Conservation (phyloP, 2,797 vertebrate species). For the Tympanoctomys barrerae region DNA sequence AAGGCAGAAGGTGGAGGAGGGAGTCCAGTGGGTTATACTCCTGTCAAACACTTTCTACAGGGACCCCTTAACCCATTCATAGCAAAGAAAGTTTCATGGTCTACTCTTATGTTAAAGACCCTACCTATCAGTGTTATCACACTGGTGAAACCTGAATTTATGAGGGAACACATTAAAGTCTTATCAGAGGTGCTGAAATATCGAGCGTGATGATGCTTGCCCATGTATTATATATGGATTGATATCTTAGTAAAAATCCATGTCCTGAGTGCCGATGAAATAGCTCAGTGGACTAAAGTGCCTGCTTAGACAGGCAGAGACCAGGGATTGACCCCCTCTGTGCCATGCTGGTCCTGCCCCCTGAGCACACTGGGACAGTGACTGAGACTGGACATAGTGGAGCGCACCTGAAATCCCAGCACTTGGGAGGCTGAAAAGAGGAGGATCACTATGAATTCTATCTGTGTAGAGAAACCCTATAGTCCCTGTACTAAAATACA, state of each 20-base stretch:
- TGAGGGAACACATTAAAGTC: background rate
- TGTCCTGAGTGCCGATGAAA: background rate
- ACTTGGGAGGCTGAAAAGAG: too few relatives aligned
- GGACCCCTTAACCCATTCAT: background rate
- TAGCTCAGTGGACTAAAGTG: too few relatives aligned
- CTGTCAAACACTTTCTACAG: background rate
- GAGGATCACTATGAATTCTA: too few relatives aligned
- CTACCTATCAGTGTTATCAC: background rate
- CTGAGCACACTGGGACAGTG: too few relatives aligned
- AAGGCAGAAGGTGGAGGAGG: fast-evolving
- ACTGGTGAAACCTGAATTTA: background rate
- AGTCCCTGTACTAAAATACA: too few relatives aligned
- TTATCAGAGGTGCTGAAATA: background rate
- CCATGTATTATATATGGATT: background rate
- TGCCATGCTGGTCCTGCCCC: too few relatives aligned
- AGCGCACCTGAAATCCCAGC: too few relatives aligned
- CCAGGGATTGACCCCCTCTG: too few relatives aligned
- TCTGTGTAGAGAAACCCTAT: too few relatives aligned
- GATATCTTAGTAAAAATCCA: background rate
- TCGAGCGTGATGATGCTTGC: background rate
- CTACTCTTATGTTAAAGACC: background rate
- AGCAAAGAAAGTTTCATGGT: background rate
- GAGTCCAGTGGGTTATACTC: background rate
- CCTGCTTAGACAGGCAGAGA: too few relatives aligned
- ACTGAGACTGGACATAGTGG: too few relatives aligned